phyloP scores from a whole-genome alignment of 2,113 vertebrate species.

The Etheostoma spectabile region DNA sequence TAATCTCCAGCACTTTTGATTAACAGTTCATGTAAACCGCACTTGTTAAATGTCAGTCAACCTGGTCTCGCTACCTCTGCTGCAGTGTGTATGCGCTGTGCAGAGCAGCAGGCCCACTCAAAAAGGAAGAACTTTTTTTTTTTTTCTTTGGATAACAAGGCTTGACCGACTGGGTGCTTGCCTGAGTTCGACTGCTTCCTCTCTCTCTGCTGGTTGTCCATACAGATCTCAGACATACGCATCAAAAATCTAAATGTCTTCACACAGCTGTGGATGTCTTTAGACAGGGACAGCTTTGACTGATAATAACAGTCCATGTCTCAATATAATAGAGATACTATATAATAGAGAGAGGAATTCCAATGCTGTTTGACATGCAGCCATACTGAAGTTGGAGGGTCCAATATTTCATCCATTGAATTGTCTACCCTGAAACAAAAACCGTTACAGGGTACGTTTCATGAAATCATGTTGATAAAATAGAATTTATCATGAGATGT shows the following conservation, averaged over 20 bases:
- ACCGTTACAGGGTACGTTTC: neutral
- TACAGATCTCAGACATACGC: slow-evolving; percentile 32
- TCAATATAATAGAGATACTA: neutral
- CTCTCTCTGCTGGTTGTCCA: slow-evolving; percentile 57
- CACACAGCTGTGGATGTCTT: slow-evolving; percentile 31
- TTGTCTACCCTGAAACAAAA: slow-evolving; percentile 1
- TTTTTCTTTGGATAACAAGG: slow-evolving; percentile 63
- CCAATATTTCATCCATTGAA: neutral
- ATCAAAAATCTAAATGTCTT: slow-evolving; percentile 53
- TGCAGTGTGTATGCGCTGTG: slow-evolving; percentile 38
- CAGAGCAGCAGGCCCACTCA: slow-evolving; percentile 60
- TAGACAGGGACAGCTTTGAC: slow-evolving; percentile 4
- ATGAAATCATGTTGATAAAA: neutral
- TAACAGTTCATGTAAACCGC: slow-evolving; percentile 44
- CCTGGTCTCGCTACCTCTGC: slow-evolving; percentile 7
- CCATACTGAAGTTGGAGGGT: too few species aligned
- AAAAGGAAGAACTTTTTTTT: slow-evolving; percentile 44
- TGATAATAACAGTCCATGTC: slow-evolving; percentile 5
- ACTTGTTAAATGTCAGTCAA: slow-evolving; percentile 64
- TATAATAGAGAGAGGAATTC: too few species aligned
- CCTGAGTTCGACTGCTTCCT: slow-evolving; percentile 70
- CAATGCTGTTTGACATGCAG: too few species aligned
- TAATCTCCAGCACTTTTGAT: slow-evolving; percentile 22
- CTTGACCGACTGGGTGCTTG: slow-evolving; percentile 70
- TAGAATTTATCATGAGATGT: neutral